These are phyloP conservation scores for Sclerodermus sp. DNA, from an alignment of 2,888 invertebrate genomes.

Conservation along the genomic window DNA sequence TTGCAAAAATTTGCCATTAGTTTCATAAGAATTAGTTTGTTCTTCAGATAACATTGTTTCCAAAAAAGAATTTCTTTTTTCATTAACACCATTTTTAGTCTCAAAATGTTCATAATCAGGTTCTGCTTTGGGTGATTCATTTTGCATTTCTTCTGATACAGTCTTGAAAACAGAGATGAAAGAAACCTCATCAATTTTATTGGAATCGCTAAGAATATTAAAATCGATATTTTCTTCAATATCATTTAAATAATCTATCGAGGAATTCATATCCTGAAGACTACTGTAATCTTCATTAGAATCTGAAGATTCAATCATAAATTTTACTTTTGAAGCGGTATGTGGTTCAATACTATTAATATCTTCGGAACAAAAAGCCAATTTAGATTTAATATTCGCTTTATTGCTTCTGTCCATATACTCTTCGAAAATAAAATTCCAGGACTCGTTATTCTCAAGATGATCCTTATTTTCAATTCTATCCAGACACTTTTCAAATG, in stretches of 20 bases:
- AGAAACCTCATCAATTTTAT: neutral
- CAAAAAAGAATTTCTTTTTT: slow-evolving; percentile 42
- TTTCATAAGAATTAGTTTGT: slow-evolving; percentile 17
- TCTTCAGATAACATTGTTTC: slow-evolving; percentile 43
- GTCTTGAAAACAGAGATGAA: too few relatives aligned
- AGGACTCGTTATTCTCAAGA: slow-evolving; percentile 14
- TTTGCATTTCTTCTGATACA: neutral
- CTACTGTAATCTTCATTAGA: neutral
- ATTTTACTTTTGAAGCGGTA: slow-evolving; percentile 39
- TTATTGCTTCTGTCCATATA: slow-evolving; percentile 41
- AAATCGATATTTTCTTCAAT: neutral
- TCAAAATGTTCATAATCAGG: too few relatives aligned
- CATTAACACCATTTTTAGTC: slow-evolving; percentile 19
- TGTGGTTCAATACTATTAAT: slow-evolving; percentile 16
- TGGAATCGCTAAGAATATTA: neutral
- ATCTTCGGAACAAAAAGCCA: slow-evolving; percentile 6
- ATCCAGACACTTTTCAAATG: slow-evolving; percentile 45
- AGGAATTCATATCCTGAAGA: neutral
- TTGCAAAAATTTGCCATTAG: slow-evolving; percentile 35
- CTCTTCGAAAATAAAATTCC: slow-evolving; percentile 43
- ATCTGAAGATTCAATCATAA: slow-evolving; percentile 41
- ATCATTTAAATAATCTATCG: neutral
- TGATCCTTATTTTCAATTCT: slow-evolving; percentile 7
- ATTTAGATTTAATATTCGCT: slow-evolving; percentile 19
- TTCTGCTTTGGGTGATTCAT: neutral